These are phyloP conservation scores for Porites rus DNA, from an alignment of 92 coral and sea anemone species.

Conservation along the genomic window DNA sequence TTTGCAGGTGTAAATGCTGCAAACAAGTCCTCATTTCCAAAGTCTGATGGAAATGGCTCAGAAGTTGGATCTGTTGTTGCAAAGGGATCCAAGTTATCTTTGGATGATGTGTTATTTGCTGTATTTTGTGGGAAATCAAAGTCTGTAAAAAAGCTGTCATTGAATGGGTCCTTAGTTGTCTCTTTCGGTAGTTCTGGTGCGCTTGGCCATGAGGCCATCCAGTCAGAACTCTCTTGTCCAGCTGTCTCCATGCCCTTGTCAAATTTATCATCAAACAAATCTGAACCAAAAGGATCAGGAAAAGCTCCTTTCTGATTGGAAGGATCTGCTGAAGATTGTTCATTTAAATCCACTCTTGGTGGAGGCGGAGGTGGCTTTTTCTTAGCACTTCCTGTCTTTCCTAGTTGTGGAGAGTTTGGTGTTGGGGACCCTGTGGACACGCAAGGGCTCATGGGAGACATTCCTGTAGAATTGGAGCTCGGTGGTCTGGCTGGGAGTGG, in stretches of 20 bases:
- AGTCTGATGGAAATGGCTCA: slow-evolving; percentile 37
- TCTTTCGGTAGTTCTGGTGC: neutral
- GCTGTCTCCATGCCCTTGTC: neutral
- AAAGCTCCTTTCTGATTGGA: slow-evolving; percentile 15
- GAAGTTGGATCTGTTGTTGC: slow-evolving; percentile 23
- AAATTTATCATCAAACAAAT: slow-evolving; percentile 24
- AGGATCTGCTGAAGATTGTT: slow-evolving; percentile 13
- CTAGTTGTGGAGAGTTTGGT: slow-evolving; percentile 55
- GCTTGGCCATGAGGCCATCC: slow-evolving; percentile 54
- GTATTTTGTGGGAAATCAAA: slow-evolving; percentile 65
- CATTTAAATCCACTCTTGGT: slow-evolving; percentile 90
- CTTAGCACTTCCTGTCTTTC: slow-evolving; percentile 45
- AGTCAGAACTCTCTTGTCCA: neutral
- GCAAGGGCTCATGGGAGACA: slow-evolving; percentile 58
- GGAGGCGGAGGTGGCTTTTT: slow-evolving; percentile 92
- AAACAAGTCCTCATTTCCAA: slow-evolving; percentile 61
- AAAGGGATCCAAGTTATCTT: slow-evolving; percentile 47
- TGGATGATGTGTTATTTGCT: neutral
- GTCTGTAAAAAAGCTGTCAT: slow-evolving; percentile 82
- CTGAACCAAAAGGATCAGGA: slow-evolving; percentile 57
- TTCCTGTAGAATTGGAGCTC: slow-evolving; percentile 29
- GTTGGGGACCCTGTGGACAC: slow-evolving; percentile 33
- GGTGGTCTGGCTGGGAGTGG: slow-evolving; percentile 95
- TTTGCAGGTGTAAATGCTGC: slow-evolving; percentile 55
- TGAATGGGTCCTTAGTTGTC: slow-evolving; percentile 55